These are phyloP conservation scores for Drosophila mimica DNA, from an alignment of 2,888 invertebrate species.

Conservation along the genomic window DNA sequence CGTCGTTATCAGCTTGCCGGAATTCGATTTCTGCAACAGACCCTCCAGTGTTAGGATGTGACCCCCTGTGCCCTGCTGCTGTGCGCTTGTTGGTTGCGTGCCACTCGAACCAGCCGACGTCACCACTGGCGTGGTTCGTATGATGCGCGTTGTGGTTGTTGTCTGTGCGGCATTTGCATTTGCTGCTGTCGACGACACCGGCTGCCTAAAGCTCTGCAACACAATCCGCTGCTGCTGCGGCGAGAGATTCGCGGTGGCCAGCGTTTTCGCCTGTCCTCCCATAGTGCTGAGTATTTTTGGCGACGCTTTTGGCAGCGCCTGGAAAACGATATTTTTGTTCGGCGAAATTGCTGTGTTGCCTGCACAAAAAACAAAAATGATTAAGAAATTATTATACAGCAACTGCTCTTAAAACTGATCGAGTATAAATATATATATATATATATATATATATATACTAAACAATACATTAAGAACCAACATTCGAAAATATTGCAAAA, in stretches of 20 bases:
- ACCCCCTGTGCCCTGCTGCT: conserved; percentile 82
- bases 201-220: conserved; percentile 83
- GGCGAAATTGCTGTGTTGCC: conserved; percentile 76
- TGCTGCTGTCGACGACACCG: conserved; percentile 39
- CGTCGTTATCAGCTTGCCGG: conserved; percentile 74
- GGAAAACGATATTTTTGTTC: conserved; percentile 73
- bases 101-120: conserved; percentile 27
- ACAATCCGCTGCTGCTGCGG: conserved; percentile 83
- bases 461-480: too few relatives aligned
- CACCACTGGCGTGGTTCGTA: conserved; percentile 53
- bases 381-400: background rate
- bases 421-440: background rate
- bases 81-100: conserved; percentile 85
- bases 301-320: conserved; percentile 55
- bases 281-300: conserved; percentile 67
- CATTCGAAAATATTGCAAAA: too few relatives aligned
- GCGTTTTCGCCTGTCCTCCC: conserved; percentile 40
- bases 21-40: conserved; percentile 79
- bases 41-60: conserved; percentile 84
- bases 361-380: conserved; percentile 30
- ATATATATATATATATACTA: too few relatives aligned
- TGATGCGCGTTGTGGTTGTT: conserved; percentile 62
- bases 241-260: conserved; percentile 78
- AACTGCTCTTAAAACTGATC: background rate
- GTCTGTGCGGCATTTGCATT: conserved; percentile 23